A percentile compares a stretch with the other conserved stretches of the same genome.
Conservation (phyloP, 2,797 vertebrate species). For the Apodemus agrarius region DNA sequence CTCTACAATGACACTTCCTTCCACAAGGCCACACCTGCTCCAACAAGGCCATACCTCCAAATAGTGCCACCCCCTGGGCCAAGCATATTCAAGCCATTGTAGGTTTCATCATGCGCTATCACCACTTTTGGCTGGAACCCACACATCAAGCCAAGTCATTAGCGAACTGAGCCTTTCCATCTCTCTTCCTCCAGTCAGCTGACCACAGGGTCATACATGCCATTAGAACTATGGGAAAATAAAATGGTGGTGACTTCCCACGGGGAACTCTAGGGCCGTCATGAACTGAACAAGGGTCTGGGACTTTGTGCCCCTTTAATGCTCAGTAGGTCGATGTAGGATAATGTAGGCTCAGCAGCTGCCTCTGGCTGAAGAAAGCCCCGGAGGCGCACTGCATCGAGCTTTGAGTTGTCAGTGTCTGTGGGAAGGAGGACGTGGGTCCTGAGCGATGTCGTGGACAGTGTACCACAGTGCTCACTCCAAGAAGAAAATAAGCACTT, state of each 20-base stretch:
- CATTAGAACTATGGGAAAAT: not conserved
- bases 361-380: not conserved
- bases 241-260: not conserved
- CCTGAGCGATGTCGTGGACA: not conserved
- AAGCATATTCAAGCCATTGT: no score
- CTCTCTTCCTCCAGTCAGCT: not conserved
- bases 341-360: not conserved
- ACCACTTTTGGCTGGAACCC: not conserved
- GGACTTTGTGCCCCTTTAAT: not conserved
- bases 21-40: no score
- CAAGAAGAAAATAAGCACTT: not conserved
- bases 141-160: not conserved
- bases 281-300: not conserved
- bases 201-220: not conserved
- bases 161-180: not conserved
- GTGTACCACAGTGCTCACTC: not conserved
- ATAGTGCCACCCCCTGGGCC: no score
- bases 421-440: not conserved
- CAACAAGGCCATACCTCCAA: no score
- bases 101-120: not conserved
- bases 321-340: not conserved
- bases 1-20: not conserved
- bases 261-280: not conserved
- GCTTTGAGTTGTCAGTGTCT: not conserved
- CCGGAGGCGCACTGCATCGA: not conserved